Conservation (phyloP, 2,113 vertebrate genomes). For the Castor canadensis region DNA sequence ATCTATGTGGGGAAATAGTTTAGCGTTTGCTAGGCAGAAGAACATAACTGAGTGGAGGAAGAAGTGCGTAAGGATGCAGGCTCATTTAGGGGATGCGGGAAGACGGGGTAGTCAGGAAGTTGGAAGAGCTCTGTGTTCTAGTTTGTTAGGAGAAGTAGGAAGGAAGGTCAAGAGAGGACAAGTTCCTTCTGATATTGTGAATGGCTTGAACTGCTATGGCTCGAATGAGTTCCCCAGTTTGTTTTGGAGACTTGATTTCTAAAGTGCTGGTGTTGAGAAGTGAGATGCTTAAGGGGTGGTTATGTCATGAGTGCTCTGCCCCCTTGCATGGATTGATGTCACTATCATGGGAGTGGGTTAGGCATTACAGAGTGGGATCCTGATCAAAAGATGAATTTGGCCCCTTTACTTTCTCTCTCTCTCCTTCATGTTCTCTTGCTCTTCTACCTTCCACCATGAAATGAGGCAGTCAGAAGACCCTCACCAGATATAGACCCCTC, state of each 20-base stretch:
- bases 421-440: no score
- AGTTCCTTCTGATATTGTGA: neutral
- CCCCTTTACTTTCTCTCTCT: neutral
- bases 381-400: neutral
- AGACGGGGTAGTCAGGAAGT: neutral
- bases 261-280: neutral
- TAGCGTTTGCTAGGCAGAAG: neutral
- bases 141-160: neutral
- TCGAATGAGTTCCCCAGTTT: neutral
- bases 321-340: no score
- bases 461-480: neutral
- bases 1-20: neutral
- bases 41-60: neutral
- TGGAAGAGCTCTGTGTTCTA: neutral
- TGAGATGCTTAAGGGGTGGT: neutral
- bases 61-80: neutral
- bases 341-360: no score
- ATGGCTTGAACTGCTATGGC: neutral
- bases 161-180: neutral
- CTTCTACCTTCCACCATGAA: neutral
- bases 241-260: neutral
- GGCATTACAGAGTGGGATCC: neutral
- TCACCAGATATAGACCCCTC: neutral
- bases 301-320: neutral
- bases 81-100: accelerated